phyloP scores from a whole-genome alignment of 2,113 vertebrate species.

The Oceanites oceanicus region DNA sequence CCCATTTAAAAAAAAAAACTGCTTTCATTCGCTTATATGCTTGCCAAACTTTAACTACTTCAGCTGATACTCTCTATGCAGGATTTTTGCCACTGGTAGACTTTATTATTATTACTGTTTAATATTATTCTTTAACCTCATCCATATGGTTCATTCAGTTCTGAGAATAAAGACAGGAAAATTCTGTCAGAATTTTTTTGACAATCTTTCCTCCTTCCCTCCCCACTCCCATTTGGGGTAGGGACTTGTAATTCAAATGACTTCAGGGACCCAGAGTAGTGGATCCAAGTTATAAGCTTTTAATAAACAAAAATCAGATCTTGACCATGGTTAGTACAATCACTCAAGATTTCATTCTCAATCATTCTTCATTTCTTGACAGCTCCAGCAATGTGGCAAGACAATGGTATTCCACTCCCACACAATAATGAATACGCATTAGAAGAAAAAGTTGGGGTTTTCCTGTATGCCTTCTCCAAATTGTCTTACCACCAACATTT shows the following conservation, averaged over 20 bases:
- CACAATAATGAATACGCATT: neutral
- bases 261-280: neutral
- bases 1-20: neutral
- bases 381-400: constrained; percentile 2
- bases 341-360: neutral
- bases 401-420: neutral
- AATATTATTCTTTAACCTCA: constrained; percentile 27
- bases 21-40: neutral
- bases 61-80: neutral
- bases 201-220: neutral
- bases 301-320: neutral
- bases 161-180: neutral
- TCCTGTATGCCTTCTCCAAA: neutral
- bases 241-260: neutral
- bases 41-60: constrained; percentile 18
- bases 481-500: neutral
- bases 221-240: neutral
- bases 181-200: neutral
- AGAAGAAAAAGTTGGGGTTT: neutral
- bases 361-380: constrained; percentile 29
- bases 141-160: constrained; percentile 3
- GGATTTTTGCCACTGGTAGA: neutral
- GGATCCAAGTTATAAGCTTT: neutral
- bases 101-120: constrained; percentile 23
- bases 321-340: neutral